Conservation (phyloP, 2,113 vertebrate species). For the human region DNA sequence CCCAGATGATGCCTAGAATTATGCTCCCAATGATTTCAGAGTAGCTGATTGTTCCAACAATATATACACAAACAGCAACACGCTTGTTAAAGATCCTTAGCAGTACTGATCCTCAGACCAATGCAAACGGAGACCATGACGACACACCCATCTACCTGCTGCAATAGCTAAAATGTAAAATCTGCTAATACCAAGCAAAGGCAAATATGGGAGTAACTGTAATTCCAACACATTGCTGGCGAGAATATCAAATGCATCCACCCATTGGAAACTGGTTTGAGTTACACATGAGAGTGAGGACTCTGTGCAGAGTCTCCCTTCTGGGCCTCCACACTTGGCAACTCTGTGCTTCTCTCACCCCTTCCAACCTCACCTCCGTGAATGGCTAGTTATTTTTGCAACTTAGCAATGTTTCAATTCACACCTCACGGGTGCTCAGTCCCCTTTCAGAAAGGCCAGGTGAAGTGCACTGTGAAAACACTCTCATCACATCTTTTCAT, state of each 20-base stretch:
- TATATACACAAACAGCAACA: fast-evolving
- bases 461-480: neutral
- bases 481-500: fast-evolving
- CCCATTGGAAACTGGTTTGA: fast-evolving
- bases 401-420: neutral
- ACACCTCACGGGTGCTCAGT: too few species aligned
- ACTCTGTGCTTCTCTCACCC: neutral
- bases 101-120: neutral
- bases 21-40: neutral
- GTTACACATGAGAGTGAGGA: fast-evolving
- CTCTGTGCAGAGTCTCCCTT: fast-evolving
- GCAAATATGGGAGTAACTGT: fast-evolving
- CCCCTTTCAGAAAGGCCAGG: neutral
- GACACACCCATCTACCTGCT: fast-evolving
- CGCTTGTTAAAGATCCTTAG: too few species aligned
- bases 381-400: neutral
- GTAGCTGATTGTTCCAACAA: fast-evolving
- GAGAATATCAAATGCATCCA: fast-evolving
- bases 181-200: neutral
- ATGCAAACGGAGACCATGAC: fast-evolving
- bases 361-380: fast-evolving
- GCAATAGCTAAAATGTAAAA: fast-evolving
- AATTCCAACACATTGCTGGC: fast-evolving
- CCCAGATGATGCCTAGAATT: neutral
- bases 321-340: fast-evolving